These are phyloP conservation scores for Sebastes trivittatus DNA, from an alignment of 2,797 vertebrate genomes.

Conservation along the genomic window DNA sequence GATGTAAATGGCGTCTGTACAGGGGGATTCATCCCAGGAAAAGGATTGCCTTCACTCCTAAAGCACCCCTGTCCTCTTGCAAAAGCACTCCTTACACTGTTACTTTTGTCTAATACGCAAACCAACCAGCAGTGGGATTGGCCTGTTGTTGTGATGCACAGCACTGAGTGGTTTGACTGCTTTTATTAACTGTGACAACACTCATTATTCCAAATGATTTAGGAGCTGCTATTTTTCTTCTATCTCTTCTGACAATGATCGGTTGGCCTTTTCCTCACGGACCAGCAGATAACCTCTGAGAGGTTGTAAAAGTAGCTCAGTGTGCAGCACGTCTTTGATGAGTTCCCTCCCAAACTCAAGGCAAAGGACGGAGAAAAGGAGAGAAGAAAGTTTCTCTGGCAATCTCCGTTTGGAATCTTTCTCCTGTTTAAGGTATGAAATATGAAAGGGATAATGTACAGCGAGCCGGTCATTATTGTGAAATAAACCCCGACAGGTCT, in stretches of 20 bases:
- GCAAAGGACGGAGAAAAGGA: not conserved
- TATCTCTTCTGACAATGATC: constrained; percentile 67
- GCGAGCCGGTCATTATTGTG: no score
- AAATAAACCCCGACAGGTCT: not conserved
- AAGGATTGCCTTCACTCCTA: constrained; percentile 45
- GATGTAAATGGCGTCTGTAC: constrained; percentile 64
- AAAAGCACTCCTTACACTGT: constrained; percentile 20
- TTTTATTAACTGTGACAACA: constrained; percentile 70
- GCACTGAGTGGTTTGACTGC: constrained; percentile 40
- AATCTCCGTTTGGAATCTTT: not conserved
- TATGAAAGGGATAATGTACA: not conserved
- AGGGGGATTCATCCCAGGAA: constrained; percentile 53
- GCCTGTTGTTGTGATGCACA: constrained; percentile 50
- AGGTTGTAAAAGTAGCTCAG: constrained; percentile 25
- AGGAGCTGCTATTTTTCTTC: constrained; percentile 49
- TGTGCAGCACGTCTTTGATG: constrained; percentile 38
- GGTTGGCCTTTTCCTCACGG: constrained; percentile 58
- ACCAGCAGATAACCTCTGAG: constrained; percentile 61
- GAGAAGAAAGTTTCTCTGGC: not conserved
- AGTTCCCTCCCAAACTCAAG: constrained; percentile 10
- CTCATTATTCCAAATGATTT: constrained; percentile 76
- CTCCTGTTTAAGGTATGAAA: not conserved
- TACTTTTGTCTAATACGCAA: constrained; percentile 51
- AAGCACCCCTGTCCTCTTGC: constrained; percentile 11
- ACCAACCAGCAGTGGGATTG: constrained; percentile 16